A percentile compares a stretch with the other conserved stretches of the same genome.
phyloP scores from a whole-genome alignment of 1,140 invertebrate genomes.

The Centruroides sculpturatus region DNA sequence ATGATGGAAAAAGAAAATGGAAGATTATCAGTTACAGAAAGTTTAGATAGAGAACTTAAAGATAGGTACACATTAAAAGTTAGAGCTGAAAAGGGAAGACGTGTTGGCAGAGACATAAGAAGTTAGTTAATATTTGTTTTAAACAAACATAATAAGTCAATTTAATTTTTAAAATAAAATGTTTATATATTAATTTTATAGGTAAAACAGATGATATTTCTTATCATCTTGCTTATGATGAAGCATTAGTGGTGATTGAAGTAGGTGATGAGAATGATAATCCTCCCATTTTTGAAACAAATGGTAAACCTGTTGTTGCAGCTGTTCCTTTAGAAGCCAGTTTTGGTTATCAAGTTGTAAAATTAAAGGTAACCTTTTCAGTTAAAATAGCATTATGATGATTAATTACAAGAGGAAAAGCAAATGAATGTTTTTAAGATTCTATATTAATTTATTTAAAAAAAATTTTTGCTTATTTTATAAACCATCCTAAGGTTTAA shows the following conservation, averaged over 20 bases:
- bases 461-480: too few relatives aligned
- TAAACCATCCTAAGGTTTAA: too few relatives aligned
- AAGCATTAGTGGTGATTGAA: conserved; percentile 51
- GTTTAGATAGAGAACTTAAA: conserved; percentile 22
- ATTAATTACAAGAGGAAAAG: too few relatives aligned
- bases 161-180: too few relatives aligned
- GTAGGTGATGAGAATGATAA: conserved; percentile 71
- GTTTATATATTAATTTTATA: too few relatives aligned
- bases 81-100: conserved; percentile 17
- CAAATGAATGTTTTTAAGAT: too few relatives aligned
- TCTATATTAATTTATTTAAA: too few relatives aligned
- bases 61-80: conserved; percentile 23
- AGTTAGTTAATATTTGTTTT: too few relatives aligned
- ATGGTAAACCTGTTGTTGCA: conserved; percentile 53
- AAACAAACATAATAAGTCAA: too few relatives aligned
- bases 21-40: conserved; percentile 19
- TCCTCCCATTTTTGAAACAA: conserved; percentile 48
- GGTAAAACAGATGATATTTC: background rate
- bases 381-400: too few relatives aligned
- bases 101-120: background rate
- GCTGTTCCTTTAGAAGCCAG: conserved; percentile 58
- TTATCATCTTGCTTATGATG: conserved; percentile 33
- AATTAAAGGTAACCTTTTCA: conserved; percentile 18
- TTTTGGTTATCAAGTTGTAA: conserved; percentile 61
- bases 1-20: conserved; percentile 22